Evolutionary conservation across 2,797 vertebrate genomes (phyloP).

Genomic region (Psittacula echo): DNA sequence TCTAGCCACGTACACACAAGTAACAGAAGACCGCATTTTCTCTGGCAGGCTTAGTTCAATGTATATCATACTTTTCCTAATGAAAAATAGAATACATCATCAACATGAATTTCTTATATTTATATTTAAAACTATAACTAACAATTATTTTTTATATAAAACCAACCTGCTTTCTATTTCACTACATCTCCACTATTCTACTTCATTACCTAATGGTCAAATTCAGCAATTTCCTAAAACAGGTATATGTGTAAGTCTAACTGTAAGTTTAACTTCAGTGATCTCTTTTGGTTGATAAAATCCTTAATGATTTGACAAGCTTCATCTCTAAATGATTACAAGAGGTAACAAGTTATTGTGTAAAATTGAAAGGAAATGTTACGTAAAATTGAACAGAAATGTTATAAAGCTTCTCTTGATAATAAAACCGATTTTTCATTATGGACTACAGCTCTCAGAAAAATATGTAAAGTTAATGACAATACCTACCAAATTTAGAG

Average conservation of each 20-base stretch:
- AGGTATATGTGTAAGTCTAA: background rate
- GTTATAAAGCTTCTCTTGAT: slow-evolving; percentile 11
- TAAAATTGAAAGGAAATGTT: slow-evolving; percentile 12
- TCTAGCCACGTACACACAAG: background rate
- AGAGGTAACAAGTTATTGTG: slow-evolving; percentile 3
- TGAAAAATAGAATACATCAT: background rate
- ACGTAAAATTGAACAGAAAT: slow-evolving; percentile 17
- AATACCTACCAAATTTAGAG: slow-evolving; percentile 29
- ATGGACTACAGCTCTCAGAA: background rate
- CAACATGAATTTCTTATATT: background rate
- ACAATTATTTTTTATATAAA: background rate
- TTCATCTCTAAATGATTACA: slow-evolving; percentile 40
- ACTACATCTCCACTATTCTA: background rate
- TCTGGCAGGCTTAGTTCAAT: background rate
- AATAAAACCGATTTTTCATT: slow-evolving; percentile 38
- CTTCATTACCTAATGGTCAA: background rate
- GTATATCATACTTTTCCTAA: background rate
- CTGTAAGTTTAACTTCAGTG: background rate
- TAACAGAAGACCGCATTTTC: background rate
- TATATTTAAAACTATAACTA: background rate
- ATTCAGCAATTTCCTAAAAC: background rate
- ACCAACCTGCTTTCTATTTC: background rate
- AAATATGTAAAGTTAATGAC: slow-evolving; percentile 26
- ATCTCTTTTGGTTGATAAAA: slow-evolving; percentile 29
- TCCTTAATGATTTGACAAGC: background rate